A percentile compares a stretch with the other conserved stretches of the same genome.
Evolutionary conservation across 2,888 invertebrate species (phyloP).

Genomic region (Rosalia funebris): DNA sequence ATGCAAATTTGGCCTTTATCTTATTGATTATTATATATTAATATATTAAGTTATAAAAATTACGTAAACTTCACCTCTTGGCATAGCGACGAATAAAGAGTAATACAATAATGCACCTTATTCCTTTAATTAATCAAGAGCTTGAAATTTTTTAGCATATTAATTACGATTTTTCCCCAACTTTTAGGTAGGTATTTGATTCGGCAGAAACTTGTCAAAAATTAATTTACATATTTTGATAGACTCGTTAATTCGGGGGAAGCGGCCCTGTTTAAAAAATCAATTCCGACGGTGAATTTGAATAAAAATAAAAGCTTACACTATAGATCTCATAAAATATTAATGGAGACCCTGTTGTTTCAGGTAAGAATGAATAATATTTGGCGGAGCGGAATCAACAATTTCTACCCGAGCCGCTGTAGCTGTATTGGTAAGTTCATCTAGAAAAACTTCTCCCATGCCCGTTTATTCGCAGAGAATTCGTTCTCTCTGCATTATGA

Average conservation of each 20-base stretch:
- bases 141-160: conserved; percentile 9
- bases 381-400: conserved; percentile 18
- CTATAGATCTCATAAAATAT: conserved; percentile 50
- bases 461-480: conserved; percentile 18
- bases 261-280: conserved; percentile 32
- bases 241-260: conserved; percentile 20
- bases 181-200: conserved; percentile 4
- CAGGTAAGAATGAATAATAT: conserved; percentile 48
- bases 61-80: no score
- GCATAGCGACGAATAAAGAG: no score
- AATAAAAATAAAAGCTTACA: conserved; percentile 46
- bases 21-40: no score
- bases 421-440: conserved; percentile 22
- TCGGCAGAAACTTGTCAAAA: conserved; percentile 20
- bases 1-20: no score
- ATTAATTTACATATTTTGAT: conserved; percentile 30
- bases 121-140: conserved; percentile 8
- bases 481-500: conserved; percentile 7
- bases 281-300: conserved; percentile 43
- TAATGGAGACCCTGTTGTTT: conserved; percentile 52
- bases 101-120: background rate
- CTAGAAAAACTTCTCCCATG: conserved; percentile 17
- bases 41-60: no score
- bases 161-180: conserved; percentile 15
- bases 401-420: conserved; percentile 1